Conservation (phyloP, 1,140 invertebrate species). For the Mylabris phalerata region DNA sequence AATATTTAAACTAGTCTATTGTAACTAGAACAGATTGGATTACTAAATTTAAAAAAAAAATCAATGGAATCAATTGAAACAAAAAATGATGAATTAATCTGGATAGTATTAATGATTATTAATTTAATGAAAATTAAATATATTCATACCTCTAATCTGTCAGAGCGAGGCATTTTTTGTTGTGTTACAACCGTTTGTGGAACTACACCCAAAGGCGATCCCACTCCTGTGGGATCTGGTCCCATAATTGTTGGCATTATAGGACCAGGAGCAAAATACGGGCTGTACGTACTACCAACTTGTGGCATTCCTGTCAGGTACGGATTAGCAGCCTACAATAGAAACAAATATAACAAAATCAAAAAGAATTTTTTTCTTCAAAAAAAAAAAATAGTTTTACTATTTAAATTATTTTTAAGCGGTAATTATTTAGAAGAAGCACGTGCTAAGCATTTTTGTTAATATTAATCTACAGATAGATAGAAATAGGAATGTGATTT, state of each 20-base stretch:
- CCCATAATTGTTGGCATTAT: slow-evolving; percentile 80
- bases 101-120: too few species aligned
- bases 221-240: slow-evolving; percentile 64
- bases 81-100: too few species aligned
- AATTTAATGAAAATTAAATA: slow-evolving; percentile 5
- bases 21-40: neutral
- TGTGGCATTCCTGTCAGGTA: slow-evolving; percentile 82
- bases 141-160: slow-evolving; percentile 86
- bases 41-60: neutral
- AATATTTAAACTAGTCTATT: too few species aligned
- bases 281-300: slow-evolving; percentile 77
- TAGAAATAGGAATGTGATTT: slow-evolving; percentile 10
- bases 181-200: slow-evolving; percentile 77
- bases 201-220: slow-evolving; percentile 65
- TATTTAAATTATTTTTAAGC: neutral
- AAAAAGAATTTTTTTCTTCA: neutral
- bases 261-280: slow-evolving; percentile 78
- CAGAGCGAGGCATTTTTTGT: slow-evolving; percentile 90
- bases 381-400: neutral
- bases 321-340: slow-evolving; percentile 72
- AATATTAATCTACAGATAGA: neutral
- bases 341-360: neutral
- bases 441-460: slow-evolving; percentile 1
- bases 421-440: neutral
- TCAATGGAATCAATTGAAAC: too few species aligned